A percentile compares a stretch with the other conserved stretches of the same genome.
Conservation (phyloP, 2,888 invertebrate species). For the Junonia oenone region DNA sequence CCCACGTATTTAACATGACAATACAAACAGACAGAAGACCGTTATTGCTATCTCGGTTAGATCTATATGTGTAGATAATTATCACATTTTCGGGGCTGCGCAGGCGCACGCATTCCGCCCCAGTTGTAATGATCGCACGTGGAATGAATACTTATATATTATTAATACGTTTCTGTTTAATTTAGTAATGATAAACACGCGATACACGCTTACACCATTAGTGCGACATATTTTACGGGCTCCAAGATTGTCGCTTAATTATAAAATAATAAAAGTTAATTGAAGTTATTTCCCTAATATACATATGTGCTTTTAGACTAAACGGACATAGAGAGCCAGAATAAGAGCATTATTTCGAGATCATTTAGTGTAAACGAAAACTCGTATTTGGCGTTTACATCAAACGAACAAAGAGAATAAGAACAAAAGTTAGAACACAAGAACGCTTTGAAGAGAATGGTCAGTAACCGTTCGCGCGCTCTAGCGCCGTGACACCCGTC, state of each 20-base stretch:
- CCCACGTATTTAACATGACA: constrained; percentile 26
- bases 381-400: too few species aligned
- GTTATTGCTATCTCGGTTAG: constrained; percentile 59
- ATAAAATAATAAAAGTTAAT: not conserved
- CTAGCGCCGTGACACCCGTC: too few species aligned
- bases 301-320: too few species aligned
- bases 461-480: too few species aligned
- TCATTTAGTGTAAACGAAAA: too few species aligned
- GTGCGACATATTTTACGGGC: constrained; percentile 10
- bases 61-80: constrained; percentile 50
- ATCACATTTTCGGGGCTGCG: constrained; percentile 36
- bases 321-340: too few species aligned
- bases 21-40: constrained; percentile 42
- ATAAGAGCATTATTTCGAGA: too few species aligned
- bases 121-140: constrained; percentile 40
- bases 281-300: too few species aligned
- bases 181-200: constrained; percentile 30
- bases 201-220: constrained; percentile 16
- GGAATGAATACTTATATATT: constrained; percentile 6
- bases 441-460: too few species aligned
- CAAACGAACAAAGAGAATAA: too few species aligned
- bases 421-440: too few species aligned
- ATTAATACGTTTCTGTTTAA: too few species aligned
- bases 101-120: constrained; percentile 29
- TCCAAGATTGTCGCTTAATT: not conserved